Evolutionary conservation across 1,140 invertebrate genomes (phyloP), one percentile per base, ranked within the genome.

Genomic region (Drosophila lacertosa): DNA sequence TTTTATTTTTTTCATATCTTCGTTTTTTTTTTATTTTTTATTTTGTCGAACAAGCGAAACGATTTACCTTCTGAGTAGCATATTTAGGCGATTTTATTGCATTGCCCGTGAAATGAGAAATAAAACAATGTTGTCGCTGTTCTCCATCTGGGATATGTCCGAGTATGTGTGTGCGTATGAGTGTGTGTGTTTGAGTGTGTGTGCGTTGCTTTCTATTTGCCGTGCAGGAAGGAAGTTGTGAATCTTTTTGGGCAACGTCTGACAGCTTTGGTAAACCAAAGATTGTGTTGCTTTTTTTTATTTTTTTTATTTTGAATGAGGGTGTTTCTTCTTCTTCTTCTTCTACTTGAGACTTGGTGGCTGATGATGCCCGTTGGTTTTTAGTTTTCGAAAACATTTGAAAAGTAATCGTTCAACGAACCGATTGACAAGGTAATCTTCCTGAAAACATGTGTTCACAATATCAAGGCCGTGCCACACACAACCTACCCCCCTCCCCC

Each of bases 371-470:
- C 37, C 11, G 54, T 54, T 69, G 74, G 58, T 62, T 70, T 58
- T 83, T 63, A 73, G 63, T 62, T 73, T 72, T 66, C 53, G 53
- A 24, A 64, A 63, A 40, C 74, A 67, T 82, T 83, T 70, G 45
- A 72, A 73, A 68, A 76, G 80, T 83, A 83, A 83, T 83, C 80
- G 80, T 84, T 83, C 80, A 83, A 84, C 81, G 80, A 79, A 83
- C 66, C 80, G 76, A 83, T 84, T 83, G 80, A 83, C 80, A 83
- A 75, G 80, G 80, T 83, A 83, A 83, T 83, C 80, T 83, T 58
- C 54, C 66, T 62, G 32, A 68, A 72, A 83, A 84, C 80, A 83
- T 83, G 80, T 84, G 80, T 76, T 84, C 48, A 60, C 80, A 57
- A 83, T 82, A 83, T 83, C 79, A 83, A 83, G 79, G 75, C 60